Base-by-base conservation (phyloP, 2,888 invertebrate genomes). In the Athalia rosae region DNA sequence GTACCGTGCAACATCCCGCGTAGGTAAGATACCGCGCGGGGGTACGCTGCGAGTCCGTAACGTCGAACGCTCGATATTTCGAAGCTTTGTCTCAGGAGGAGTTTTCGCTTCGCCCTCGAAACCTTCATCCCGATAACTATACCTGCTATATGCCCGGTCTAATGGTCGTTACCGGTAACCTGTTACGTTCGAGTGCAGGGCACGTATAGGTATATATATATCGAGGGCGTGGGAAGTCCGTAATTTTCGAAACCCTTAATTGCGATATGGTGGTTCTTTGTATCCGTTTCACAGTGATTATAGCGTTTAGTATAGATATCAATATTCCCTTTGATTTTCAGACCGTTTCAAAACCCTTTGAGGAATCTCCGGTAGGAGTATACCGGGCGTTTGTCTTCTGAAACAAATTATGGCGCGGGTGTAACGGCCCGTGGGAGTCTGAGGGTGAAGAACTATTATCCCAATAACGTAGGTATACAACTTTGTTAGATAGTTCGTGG, bases 221-320 rank as follows among this genome's bases (percentile, higher is more conserved):
- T 74, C 74, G 64, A 63, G 76, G 78, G 81, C 81, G 82, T 82
- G 82, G 81, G 82, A 82, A 82, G 80, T 78, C 67, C 28, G 61
- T 79, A 83, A 82, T 85, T 82, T 78, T 81, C 81, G 81, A 79
- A 81, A 84, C 85, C 85, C 84, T 78, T 84, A 88, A 88, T 89
- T 88, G 82, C 84, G 81, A 79, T 77, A 80, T 76, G 79, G 28
- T 28, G 82, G 83, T 83, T 82, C 83, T 82, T 28, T 59, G 7
- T 64, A 74, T 76, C 78, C 59, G 9, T 15, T 61, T 74, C 74
- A 61, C 13, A 9, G 76, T 79, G 78, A 81, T 81, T 82, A 81
- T 80, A 79, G 80, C 80, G 61, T 79, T 82, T 79, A 80, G 79
- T 47, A 78, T 71, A 76, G 77, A 79, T 78, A 78, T 79, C 61